These are phyloP conservation scores for Alloscopus bannaensis DNA, from an alignment of 2,888 invertebrate species.

Conservation along the genomic window DNA sequence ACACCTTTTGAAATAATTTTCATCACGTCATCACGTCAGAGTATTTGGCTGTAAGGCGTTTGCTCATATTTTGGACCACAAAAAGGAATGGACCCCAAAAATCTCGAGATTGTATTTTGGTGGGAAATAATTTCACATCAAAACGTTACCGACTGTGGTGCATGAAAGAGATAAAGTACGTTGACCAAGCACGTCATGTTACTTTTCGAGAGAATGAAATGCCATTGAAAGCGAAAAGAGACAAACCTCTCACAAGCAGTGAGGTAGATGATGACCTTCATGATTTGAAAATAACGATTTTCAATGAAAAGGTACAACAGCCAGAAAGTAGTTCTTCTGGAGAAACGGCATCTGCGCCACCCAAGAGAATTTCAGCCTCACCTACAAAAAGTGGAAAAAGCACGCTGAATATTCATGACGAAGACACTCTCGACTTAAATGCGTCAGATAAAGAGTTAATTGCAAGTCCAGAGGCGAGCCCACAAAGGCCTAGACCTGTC, in stretches of 20 bases:
- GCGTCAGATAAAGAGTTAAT: constrained; percentile 30
- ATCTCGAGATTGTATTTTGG: constrained; percentile 47
- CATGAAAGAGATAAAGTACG: constrained; percentile 52
- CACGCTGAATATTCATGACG: background rate
- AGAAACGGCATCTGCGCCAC: background rate
- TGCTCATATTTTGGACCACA: constrained; percentile 36
- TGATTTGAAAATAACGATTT: background rate
- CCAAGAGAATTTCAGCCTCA: background rate
- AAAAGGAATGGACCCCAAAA: constrained; percentile 47
- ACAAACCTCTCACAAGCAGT: background rate
- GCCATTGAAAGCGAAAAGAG: constrained; percentile 12
- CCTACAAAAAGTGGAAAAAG: background rate
- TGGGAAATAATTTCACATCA: constrained; percentile 70
- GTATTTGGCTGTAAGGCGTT: constrained; percentile 71
- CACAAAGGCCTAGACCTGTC: background rate
- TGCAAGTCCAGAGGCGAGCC: background rate
- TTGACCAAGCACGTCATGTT: constrained; percentile 71
- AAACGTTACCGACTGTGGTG: constrained; percentile 71
- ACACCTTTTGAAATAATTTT: constrained; percentile 72
- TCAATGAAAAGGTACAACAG: background rate
- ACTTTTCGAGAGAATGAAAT: constrained; percentile 68
- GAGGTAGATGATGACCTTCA: background rate
- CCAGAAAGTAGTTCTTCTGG: background rate
- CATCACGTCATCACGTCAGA: constrained; percentile 68
- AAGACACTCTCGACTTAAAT: constrained; percentile 10